These are phyloP conservation scores for Oryzias sinensis DNA, from an alignment of 2,797 vertebrate genomes.

Conservation along the genomic window DNA sequence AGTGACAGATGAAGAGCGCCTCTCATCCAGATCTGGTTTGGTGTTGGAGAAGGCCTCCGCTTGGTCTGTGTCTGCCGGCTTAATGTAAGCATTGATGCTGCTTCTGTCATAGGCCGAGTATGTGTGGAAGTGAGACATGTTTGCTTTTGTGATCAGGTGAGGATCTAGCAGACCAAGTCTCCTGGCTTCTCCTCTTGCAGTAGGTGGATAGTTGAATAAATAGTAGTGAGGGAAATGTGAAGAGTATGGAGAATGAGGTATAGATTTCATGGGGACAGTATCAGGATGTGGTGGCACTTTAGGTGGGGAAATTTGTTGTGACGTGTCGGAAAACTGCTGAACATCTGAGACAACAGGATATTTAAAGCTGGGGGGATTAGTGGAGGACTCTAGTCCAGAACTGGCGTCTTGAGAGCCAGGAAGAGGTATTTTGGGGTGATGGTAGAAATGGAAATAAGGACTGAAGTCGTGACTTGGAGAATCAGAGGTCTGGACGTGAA, in stretches of 20 bases:
- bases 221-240: conserved; percentile 19
- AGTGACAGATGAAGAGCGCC: neutral
- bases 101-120: neutral
- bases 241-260: neutral
- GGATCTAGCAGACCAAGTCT: neutral
- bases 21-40: conserved; percentile 1
- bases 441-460: conserved; percentile 69
- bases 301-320: neutral
- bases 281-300: conserved; percentile 3
- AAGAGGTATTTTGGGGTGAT: conserved; percentile 66
- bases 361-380: neutral
- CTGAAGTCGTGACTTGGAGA: conserved; percentile 31
- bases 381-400: neutral
- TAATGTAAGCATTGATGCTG: neutral
- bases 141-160: neutral
- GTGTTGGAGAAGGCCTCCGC: neutral
- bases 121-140: neutral
- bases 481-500: conserved; percentile 12
- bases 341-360: neutral
- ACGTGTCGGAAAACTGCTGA: neutral
- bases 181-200: conserved; percentile 1
- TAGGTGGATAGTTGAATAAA: conserved; percentile 26
- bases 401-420: conserved; percentile 12
- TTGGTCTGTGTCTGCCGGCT: neutral
- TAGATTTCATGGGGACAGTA: neutral